Conservation (phyloP, 2,113 vertebrate genomes). For the Peromyscus californicus region DNA sequence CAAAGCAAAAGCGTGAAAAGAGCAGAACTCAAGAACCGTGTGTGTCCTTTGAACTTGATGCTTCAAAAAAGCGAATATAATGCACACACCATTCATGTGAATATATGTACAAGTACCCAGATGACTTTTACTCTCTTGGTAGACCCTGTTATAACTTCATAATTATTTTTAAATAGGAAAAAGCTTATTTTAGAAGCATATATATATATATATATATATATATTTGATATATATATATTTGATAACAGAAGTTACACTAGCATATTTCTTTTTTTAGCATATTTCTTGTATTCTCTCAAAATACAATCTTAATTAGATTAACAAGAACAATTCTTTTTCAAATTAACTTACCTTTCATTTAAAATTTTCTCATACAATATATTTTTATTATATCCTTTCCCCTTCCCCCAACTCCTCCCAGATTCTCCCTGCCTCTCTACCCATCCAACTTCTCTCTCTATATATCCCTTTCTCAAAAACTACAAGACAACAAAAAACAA, state of each 20-base stretch:
- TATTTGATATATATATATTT: not conserved
- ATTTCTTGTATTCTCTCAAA: not conserved
- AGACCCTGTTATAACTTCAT: constrained; percentile 2
- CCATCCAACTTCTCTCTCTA: not conserved
- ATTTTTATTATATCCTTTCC: not conserved
- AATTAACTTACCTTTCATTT: not conserved
- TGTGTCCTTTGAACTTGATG: not conserved
- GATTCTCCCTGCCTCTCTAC: not conserved
- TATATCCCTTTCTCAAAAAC: not conserved
- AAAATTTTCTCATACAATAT: not conserved
- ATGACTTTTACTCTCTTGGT: constrained; percentile 4
- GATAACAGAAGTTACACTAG: constrained; percentile 10
- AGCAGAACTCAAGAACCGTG: not conserved
- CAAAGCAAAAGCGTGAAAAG: not conserved
- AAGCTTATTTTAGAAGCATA: constrained; percentile 8
- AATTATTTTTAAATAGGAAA: constrained; percentile 53
- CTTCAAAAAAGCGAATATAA: not conserved
- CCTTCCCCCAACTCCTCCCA: not conserved
- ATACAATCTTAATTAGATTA: not conserved
- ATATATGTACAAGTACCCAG: not conserved
- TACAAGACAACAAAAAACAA: not conserved
- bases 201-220: not conserved
- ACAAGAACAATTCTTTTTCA: constrained; percentile 10
- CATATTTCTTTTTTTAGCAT: not conserved
- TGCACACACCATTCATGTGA: not conserved